A percentile compares a stretch with the other conserved stretches of the same genome.
These are phyloP conservation scores for Nycticebus coucang DNA, from an alignment of 2,113 vertebrate genomes.

Conservation along the genomic window DNA sequence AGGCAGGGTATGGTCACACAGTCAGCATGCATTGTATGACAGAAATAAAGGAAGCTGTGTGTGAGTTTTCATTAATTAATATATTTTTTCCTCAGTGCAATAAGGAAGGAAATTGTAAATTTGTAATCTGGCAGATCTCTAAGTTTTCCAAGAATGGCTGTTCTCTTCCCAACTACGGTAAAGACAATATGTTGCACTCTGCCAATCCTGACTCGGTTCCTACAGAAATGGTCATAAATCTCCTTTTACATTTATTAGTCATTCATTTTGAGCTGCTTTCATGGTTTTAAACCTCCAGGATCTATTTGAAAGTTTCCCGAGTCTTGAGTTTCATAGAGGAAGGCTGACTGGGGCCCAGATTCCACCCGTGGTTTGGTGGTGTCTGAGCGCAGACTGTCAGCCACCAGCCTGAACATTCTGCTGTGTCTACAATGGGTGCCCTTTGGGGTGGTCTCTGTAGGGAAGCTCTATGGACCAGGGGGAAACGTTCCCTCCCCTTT, in stretches of 20 bases:
- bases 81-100: slow-evolving; percentile 16
- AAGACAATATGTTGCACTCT: neutral
- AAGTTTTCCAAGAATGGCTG: slow-evolving; percentile 56
- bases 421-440: neutral
- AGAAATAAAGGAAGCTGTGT: slow-evolving; percentile 38
- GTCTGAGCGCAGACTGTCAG: neutral
- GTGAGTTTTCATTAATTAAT: slow-evolving; percentile 25
- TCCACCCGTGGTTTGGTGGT: neutral
- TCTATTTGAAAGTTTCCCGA: slow-evolving; percentile 43
- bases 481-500: rapidly evolving
- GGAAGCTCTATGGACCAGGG: neutral
- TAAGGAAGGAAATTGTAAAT: slow-evolving; percentile 59
- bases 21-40: neutral
- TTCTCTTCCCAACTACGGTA: neutral
- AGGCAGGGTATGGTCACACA: neutral
- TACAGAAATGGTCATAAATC: neutral
- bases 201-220: neutral
- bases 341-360: neutral
- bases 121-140: neutral
- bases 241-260: neutral
- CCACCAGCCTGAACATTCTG: neutral
- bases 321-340: slow-evolving; percentile 34
- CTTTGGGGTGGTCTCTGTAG: neutral
- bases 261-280: neutral
- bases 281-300: slow-evolving; percentile 33